Conservation (phyloP, 2,888 invertebrate species). For the Calameuta filiformis region DNA sequence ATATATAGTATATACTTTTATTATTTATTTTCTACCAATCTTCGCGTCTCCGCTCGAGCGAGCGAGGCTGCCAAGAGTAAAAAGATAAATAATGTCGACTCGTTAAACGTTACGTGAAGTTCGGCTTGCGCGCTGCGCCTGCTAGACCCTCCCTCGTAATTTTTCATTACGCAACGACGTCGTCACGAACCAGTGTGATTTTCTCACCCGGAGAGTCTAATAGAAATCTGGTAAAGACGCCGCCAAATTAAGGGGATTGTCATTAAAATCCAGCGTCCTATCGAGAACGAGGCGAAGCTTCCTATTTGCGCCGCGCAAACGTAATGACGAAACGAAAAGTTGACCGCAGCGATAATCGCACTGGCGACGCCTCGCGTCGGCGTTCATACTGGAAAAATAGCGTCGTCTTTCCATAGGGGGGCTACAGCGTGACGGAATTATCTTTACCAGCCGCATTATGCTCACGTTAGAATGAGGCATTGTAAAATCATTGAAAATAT, state of each 20-base stretch:
- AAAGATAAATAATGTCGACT: background rate
- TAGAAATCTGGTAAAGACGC: background rate
- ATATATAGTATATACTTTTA: background rate
- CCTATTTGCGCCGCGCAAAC: background rate
- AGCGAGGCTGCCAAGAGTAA: background rate
- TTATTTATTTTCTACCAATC: background rate
- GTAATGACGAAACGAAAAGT: background rate
- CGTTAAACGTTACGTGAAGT: slow-evolving; percentile 1
- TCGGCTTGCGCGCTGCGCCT: background rate
- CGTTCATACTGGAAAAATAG: background rate
- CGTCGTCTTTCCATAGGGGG: background rate
- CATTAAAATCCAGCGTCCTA: background rate
- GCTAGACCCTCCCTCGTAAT: background rate
- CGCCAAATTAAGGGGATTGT: background rate
- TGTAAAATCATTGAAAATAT: background rate
- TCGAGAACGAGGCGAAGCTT: background rate
- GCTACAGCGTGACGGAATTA: background rate
- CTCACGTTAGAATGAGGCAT: background rate
- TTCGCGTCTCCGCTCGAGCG: background rate
- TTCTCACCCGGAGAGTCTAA: background rate
- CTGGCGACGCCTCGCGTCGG: background rate
- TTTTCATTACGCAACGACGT: background rate
- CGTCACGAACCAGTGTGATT: background rate
- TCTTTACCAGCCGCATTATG: background rate
- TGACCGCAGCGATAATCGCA: background rate